Conservation (phyloP, 37 sponge, comb jelly and placozoan species). For the Crambe crambe region DNA sequence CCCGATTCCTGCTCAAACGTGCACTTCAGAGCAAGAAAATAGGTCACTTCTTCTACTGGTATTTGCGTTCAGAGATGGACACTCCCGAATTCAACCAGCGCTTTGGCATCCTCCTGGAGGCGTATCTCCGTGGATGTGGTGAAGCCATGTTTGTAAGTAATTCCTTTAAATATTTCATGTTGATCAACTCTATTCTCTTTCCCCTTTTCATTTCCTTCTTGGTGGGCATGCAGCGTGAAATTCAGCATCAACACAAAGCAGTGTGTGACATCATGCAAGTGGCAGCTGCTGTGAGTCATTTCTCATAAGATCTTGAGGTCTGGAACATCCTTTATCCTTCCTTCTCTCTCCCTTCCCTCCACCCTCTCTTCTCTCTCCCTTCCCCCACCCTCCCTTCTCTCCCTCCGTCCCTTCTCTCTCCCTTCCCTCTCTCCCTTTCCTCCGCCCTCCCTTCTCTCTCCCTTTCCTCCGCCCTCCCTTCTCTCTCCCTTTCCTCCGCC, state of each 20-base stretch:
- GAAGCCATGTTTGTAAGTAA: slow-evolving; percentile 74
- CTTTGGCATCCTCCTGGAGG: slow-evolving; percentile 89
- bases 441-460: too few relatives aligned
- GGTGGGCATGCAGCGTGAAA: slow-evolving; percentile 46
- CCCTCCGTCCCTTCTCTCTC: too few relatives aligned
- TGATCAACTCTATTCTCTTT: not conserved
- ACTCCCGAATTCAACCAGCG: slow-evolving; percentile 81
- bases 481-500: not conserved
- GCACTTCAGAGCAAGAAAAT: slow-evolving; percentile 86
- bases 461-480: too few relatives aligned
- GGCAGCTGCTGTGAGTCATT: slow-evolving; percentile 56
- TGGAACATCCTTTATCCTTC: not conserved
- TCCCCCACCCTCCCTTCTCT: too few relatives aligned
- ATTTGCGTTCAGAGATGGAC: slow-evolving; percentile 91
- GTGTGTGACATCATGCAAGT: slow-evolving; percentile 54
- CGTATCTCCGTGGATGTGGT: slow-evolving; percentile 89
- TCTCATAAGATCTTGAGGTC: not conserved
- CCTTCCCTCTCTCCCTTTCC: too few relatives aligned
- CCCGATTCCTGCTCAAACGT: slow-evolving; percentile 74
- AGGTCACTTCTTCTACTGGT: slow-evolving; percentile 97
- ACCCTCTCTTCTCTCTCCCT: not conserved
- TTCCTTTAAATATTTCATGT: not conserved
- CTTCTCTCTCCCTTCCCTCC: not conserved
- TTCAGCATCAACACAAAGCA: slow-evolving; percentile 68
- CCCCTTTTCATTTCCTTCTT: not conserved